A percentile compares a stretch with the other conserved stretches of the same genome.
Conservation (phyloP, 53 echinoderm and acorn worm species). For the Glandiceps talaboti region DNA sequence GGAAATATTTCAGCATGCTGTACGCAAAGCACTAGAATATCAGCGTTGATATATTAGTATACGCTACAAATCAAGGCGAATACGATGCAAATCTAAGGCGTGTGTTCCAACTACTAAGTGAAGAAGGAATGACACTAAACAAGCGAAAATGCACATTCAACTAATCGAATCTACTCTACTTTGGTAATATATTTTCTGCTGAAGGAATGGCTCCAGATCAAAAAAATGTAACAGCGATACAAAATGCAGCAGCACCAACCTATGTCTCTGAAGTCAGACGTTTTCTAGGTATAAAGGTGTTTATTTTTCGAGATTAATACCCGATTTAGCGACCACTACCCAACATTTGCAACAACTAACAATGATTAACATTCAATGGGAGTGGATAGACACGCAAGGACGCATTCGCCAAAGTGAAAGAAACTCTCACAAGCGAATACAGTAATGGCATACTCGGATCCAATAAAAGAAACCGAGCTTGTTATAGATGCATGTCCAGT, state of each 20-base stretch:
- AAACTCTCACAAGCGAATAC: too few species aligned
- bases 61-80: constrained; percentile 9
- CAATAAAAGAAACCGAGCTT: constrained; percentile 1
- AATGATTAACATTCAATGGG: constrained; percentile 2
- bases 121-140: constrained; percentile 20
- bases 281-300: constrained; percentile 9
- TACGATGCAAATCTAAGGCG: constrained; percentile 9
- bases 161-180: background rate
- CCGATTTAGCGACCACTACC: constrained; percentile 1
- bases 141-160: constrained; percentile 22
- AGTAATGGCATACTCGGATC: constrained; percentile 9
- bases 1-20: constrained; percentile 52
- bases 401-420: too few species aligned
- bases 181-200: too few species aligned
- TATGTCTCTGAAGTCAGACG: constrained; percentile 17
- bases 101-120: constrained; percentile 11
- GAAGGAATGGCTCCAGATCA: constrained; percentile 35
- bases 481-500: constrained; percentile 12
- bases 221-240: constrained; percentile 3
- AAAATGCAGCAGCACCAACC: constrained; percentile 9
- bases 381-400: background rate
- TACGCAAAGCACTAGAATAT: constrained; percentile 26
- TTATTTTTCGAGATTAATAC: constrained; percentile 9
- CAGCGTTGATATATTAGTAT: constrained; percentile 19
- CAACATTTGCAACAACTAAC: constrained; percentile 6